Base-by-base conservation (phyloP, 2,113 vertebrate genomes). In the Nestor notabilis region DNA sequence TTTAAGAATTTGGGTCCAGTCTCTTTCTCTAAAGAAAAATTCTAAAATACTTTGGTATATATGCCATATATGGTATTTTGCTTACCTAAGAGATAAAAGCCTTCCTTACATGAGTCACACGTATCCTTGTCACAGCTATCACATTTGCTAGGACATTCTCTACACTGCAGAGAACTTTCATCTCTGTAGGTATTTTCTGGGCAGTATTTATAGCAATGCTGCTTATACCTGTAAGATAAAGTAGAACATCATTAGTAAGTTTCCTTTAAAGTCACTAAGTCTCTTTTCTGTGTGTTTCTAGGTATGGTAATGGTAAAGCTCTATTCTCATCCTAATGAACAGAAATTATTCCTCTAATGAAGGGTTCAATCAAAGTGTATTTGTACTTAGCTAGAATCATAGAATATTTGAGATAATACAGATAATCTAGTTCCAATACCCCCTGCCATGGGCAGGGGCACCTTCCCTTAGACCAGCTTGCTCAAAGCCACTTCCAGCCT, bases 41-140 rank as follows among this genome's bases (percentile, higher is more conserved):
- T 64, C 18, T 37, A 31, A 91, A 71, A 63, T 76, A 47, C 28
- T 86, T 91, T 12, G 33, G 4, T 23, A 13, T 43, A 17, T 63
- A 56, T 64, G 28, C 17, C 13, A 21, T 56, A 31, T 23, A 25
- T 77, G 23, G 6, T 35, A 55, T 24, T 86, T 70, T 18, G 19
- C 95, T 98, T 96, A 99, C 99, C 98, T 41, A 91, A 98, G 66
- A 99, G 97, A 72, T 98, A 99, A 97, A 98, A 99, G 58, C 97
- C 98, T 5, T 98, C 96, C 35, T 98, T 94, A 95, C 99, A 99
- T 43, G 96, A 98, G 88, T 98, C 97, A 95, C 99, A 99, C 71
- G 98, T 97, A 6, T 95, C 77, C 53, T 96, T 91, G 89, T 99
- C 98, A 92, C 99, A 99, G 96, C 82, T 98, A 10, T 76, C 72